Evolutionary conservation across 2,797 vertebrate genomes (phyloP).

Genomic region (Neosilurus hyrtlii): DNA sequence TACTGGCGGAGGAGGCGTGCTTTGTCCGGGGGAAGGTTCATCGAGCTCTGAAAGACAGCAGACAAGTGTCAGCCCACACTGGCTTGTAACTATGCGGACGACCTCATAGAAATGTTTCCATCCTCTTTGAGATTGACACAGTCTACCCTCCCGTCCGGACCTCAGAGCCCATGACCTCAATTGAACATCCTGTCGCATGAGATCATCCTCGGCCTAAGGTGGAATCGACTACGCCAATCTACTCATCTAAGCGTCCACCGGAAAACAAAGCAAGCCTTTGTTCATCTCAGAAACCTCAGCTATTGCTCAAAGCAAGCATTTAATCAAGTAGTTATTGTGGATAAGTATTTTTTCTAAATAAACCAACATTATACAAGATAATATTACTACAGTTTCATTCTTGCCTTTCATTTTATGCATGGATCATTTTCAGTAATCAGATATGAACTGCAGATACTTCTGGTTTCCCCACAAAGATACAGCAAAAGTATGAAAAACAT

Average conservation of each 20-base stretch:
- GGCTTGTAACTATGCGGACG: slow-evolving; percentile 37
- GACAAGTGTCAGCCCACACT: slow-evolving; percentile 24
- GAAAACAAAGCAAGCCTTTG: slow-evolving; percentile 33
- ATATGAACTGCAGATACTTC: background rate
- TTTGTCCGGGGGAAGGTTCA: slow-evolving; percentile 93
- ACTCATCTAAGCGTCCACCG: slow-evolving; percentile 44
- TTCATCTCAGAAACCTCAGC: slow-evolving; percentile 20
- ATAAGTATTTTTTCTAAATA: background rate
- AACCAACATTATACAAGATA: background rate
- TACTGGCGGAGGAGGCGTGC: slow-evolving; percentile 90
- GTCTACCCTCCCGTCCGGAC: slow-evolving; percentile 24
- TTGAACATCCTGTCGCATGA: slow-evolving; percentile 71
- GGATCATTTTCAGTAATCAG: background rate
- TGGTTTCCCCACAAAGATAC: background rate
- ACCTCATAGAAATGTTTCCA: slow-evolving; percentile 28
- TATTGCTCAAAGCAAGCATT: slow-evolving; percentile 21
- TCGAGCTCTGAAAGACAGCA: slow-evolving; percentile 82
- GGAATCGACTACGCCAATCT: slow-evolving; percentile 27
- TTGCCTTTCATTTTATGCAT: background rate
- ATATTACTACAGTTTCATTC: background rate
- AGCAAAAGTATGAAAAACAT: background rate
- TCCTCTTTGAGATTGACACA: slow-evolving; percentile 45
- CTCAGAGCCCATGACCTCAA: slow-evolving; percentile 67
- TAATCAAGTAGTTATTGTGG: background rate
- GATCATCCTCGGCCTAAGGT: slow-evolving; percentile 56